Base-by-base conservation (phyloP, 2,888 invertebrate species). In the Imbricaverruca yamaguchii region DNA sequence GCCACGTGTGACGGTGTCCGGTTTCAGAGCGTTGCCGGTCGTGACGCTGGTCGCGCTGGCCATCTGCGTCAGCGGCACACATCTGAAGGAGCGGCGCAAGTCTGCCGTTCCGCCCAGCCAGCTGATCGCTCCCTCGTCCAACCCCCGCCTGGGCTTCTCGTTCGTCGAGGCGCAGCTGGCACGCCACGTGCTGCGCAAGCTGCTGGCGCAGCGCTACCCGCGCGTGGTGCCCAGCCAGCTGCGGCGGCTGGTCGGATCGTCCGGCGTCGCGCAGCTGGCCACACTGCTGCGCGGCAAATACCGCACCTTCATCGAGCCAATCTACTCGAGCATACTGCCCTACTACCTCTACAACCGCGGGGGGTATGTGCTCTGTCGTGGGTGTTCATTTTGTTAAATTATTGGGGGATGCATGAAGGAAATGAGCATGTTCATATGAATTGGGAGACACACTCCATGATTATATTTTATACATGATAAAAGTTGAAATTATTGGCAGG, bases 271-370 rank as follows among this genome's bases (percentile, higher is more conserved):
- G 25, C 67, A 39, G 67, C 23, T 39, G 67, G 13, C 9, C 8
- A 39, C 13, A 2, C 67, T 67, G 25, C 8, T 67, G 11, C 9
- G 7, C 0, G 67, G 67, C 25, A 25, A 25, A 4, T 67, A 67
- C 67, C 67, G 67, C 25, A 25, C 25, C 13, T 15, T 67, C 13
- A 39, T 67, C 25, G 13, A 67, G 39, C 67, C 67, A 12, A 67
- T 67, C 67, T 67, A 67, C 39, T 39, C 25, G 25, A 39, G 25
- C 25, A 12, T 67, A 39, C 67, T 67, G 39, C 67, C 67, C 25
- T 67, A 67, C 67, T 67, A 67, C 67, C 67, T 67, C 23, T 67
- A 67, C 67, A 67, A 67, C 67, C 67, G 67, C 25, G 67, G 25
- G 9, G 65, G 65, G 65, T 65, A 18, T 9, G 65, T 23, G 18